Evolutionary conservation across 1,140 invertebrate species (phyloP).

Genomic region (Ptiloglossa arizonensis): DNA sequence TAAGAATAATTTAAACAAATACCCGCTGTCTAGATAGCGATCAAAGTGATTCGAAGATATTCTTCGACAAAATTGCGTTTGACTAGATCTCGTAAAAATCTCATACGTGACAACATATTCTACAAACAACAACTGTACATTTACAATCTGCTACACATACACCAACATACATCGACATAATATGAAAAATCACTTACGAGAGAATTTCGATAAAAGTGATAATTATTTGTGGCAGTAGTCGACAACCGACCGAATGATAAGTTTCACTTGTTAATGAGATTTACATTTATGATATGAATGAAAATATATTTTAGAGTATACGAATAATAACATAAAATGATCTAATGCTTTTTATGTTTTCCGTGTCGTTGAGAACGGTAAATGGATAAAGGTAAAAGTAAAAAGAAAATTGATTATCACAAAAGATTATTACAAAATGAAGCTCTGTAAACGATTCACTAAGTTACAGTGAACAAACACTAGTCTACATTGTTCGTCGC

Average conservation of each 20-base stretch:
- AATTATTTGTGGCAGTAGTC: neutral
- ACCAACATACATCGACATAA: neutral
- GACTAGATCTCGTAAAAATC: constrained; percentile 49
- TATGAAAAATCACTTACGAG: neutral
- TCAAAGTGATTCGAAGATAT: constrained; percentile 41
- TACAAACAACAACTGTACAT: constrained; percentile 33
- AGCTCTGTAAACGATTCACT: neutral
- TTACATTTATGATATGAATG: neutral
- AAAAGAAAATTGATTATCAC: no score
- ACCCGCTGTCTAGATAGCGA: constrained; percentile 44
- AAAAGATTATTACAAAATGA: no score
- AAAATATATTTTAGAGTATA: neutral
- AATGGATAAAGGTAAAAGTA: neutral
- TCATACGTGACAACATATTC: constrained; percentile 14
- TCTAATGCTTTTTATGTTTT: neutral
- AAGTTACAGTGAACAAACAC: neutral
- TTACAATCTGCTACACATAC: constrained; percentile 12
- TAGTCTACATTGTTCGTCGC: neutral
- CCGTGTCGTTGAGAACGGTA: neutral
- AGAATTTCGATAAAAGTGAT: neutral
- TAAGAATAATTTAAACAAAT: constrained; percentile 61
- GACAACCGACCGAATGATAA: constrained; percentile 1
- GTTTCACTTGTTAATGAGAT: neutral
- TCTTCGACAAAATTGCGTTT: constrained; percentile 15
- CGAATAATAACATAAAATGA: neutral